Evolutionary conservation across 2,888 invertebrate genomes (phyloP), one percentile per base, ranked within the genome.

Genomic region (Volucella bombylans): DNA sequence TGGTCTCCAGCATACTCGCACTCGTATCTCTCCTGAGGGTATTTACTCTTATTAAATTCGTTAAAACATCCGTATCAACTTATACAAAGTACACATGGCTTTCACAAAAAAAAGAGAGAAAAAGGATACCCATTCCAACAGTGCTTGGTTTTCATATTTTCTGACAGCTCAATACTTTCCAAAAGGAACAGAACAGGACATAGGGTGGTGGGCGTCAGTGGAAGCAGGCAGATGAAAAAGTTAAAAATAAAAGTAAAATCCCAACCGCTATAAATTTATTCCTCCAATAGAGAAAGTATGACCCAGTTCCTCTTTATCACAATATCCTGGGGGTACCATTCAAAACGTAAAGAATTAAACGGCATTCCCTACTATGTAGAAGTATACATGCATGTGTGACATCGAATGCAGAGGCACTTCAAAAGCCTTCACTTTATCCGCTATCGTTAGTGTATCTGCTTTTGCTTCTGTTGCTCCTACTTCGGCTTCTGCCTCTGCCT

Each of bases 251-350:
- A 43, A 49, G 45, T 55, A 62, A 62, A 78, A 62, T 43, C 71
- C 49, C 64, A 65, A 81, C 71, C 81, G 76, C 65, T 76, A 72
- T 85, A 81, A 85, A 85, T 71, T 81, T 85, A 76, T 80, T 85
- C 81, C 55, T 76, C 74, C 81, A 71, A 85, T 85, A 85, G 61
- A 76, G 76, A 85, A 85, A 85, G 81, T 85, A 85, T 85, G 83
- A 85, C 83, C 83, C 69, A 85, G 76, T 81, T 83, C 50, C 79
- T 81, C 76, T 85, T 85, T 81, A 81, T 81, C 83, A 85, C 65
- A 81, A 81, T 76, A 85, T 72, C 83, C 83, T 81, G 71, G 57
- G 83, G 83, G 76, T 67, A 49, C 65, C 67, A 72, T 72, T 85
- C 61, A 62, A 74, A 78, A 74, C 74, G 54, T 38, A 76, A 76